phyloP scores from a whole-genome alignment of 2,113 vertebrate species.

The Dasyornis broadbenti region DNA sequence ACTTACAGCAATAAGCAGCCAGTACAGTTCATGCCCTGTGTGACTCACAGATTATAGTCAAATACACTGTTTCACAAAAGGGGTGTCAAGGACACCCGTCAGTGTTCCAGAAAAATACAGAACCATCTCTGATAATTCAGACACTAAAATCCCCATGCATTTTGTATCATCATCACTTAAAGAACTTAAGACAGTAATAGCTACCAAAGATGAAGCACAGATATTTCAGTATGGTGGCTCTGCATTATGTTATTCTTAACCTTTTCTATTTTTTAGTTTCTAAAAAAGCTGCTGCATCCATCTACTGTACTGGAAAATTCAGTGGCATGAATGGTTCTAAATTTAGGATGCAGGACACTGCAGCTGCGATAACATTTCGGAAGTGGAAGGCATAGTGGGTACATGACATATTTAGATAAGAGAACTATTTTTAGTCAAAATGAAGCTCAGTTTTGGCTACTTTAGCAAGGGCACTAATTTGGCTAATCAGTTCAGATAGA shows the following conservation, averaged over 20 bases:
- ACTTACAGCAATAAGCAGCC: not conserved
- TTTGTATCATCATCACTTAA: not conserved
- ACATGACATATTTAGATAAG: conserved; percentile 52
- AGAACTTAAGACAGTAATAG: not conserved
- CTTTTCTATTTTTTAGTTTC: not conserved
- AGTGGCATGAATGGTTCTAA: conserved; percentile 42
- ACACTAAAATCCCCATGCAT: not conserved
- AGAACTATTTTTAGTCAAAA: conserved; percentile 43
- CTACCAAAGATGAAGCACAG: not conserved
- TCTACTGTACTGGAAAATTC: conserved; percentile 26
- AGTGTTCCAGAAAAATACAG: not conserved
- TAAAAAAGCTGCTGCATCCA: conserved; percentile 3
- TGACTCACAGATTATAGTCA: not conserved
- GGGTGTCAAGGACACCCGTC: not conserved
- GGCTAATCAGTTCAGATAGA: not conserved
- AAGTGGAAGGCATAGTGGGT: conserved; percentile 53
- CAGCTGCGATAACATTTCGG: conserved; percentile 31
- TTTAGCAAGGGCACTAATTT: not conserved
- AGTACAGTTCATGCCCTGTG: not conserved
- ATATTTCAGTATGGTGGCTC: not conserved
- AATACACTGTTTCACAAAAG: not conserved
- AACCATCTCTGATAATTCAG: not conserved
- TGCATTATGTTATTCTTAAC: not conserved
- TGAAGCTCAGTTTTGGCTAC: not conserved
- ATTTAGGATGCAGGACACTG: conserved; percentile 56